A percentile compares a stretch with the other conserved stretches of the same genome.
Conservation (phyloP, 2,797 vertebrate species). For the Coendou prehensilis region DNA sequence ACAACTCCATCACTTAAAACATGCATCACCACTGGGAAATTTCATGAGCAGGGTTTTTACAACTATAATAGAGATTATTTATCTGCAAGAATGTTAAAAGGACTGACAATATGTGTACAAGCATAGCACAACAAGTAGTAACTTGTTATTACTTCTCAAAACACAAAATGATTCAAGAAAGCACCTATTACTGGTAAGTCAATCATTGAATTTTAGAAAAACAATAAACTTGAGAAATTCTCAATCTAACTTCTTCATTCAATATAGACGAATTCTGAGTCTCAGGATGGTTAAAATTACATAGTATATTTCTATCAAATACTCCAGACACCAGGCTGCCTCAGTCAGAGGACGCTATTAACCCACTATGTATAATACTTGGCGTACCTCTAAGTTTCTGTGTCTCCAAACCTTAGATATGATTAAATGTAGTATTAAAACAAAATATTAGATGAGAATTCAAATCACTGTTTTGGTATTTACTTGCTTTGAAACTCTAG, state of each 20-base stretch:
- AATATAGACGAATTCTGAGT: not conserved
- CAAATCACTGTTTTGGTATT: not conserved
- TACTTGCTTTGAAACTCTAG: not conserved
- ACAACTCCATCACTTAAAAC: not conserved
- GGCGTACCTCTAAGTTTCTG: not conserved
- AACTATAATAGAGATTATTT: not conserved
- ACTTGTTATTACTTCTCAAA: not conserved
- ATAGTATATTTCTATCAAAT: not conserved
- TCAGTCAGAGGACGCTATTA: not conserved
- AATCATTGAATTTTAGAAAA: not conserved
- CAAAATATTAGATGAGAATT: not conserved
- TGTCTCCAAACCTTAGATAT: not conserved
- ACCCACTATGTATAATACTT: not conserved
- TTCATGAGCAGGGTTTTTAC: not conserved
- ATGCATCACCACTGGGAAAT: not conserved
- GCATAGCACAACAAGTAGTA: not conserved
- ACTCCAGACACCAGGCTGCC: not conserved
- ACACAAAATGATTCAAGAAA: constrained; percentile 33
- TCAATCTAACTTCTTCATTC: not conserved
- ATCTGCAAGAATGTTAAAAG: not conserved
- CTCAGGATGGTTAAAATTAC: not conserved
- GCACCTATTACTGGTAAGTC: not conserved
- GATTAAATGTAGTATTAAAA: not conserved
- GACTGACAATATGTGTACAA: not conserved
- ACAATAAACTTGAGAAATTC: not conserved